Conservation (phyloP, 1,140 invertebrate genomes). For the Zaprionus davidi region DNA sequence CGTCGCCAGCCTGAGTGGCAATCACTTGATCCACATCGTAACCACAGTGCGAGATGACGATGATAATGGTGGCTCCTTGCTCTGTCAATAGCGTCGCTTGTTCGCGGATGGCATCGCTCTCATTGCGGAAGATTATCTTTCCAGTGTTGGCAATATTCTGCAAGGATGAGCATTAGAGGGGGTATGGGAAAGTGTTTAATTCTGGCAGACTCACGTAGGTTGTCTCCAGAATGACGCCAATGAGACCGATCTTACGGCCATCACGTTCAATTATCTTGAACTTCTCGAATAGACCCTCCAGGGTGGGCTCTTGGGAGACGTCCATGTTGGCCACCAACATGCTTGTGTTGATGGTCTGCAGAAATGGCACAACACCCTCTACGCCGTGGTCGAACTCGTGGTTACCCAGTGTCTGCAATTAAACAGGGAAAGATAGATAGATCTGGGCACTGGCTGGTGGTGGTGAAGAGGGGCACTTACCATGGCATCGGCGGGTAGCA, state of each 20-base stretch:
- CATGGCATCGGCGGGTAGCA: slow-evolving; percentile 91
- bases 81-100: slow-evolving; percentile 87
- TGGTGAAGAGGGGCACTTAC: slow-evolving; percentile 85
- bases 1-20: slow-evolving; percentile 86
- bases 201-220: slow-evolving; percentile 86
- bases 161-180: background rate
- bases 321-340: slow-evolving; percentile 92
- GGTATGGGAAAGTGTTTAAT: background rate
- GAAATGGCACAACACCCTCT: slow-evolving; percentile 90
- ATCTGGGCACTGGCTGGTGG: background rate
- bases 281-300: slow-evolving; percentile 87
- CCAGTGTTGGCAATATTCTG: slow-evolving; percentile 87
- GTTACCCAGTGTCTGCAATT: slow-evolving; percentile 91
- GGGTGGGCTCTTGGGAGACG: slow-evolving; percentile 88
- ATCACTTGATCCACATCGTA: slow-evolving; percentile 89
- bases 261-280: slow-evolving; percentile 86
- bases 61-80: slow-evolving; percentile 89
- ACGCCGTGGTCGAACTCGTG: slow-evolving; percentile 95
- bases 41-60: slow-evolving; percentile 92
- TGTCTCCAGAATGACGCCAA: slow-evolving; percentile 90
- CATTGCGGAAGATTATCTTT: slow-evolving; percentile 88
- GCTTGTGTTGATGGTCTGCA: slow-evolving; percentile 87
- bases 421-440: background rate
- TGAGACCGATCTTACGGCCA: slow-evolving; percentile 90
- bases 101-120: slow-evolving; percentile 87